Base-by-base conservation (phyloP, 2,113 vertebrate genomes). In the Anoplopoma fimbria region DNA sequence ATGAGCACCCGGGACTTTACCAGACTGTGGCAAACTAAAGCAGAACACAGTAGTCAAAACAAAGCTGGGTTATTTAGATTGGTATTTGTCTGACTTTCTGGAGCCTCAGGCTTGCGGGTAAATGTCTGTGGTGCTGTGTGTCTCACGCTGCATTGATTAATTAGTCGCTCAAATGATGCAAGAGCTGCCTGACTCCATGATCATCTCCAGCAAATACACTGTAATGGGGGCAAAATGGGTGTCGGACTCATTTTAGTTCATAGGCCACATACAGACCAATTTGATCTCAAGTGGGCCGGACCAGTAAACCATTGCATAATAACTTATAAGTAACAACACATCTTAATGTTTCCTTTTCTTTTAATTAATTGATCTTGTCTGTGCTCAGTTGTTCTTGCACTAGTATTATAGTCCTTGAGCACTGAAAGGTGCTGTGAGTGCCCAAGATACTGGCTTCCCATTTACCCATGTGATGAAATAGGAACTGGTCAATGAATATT, bases 31-130 rank as follows among this genome's bases (percentile, higher is more conserved):
- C 64, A 75, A 75, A 69, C 75, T 61, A 83, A 67, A 65, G 79
- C 69, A 62, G 65, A 81, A 38, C 79, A 76, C 55, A 69, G 77
- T 47, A 75, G 88, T 89, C 83, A 83, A 85, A 87, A 85, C 87
- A 87, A 81, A 69, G 58, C 76, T 49, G 58, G 33, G 57, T 82
- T 87, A 87, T 91, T 88, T 88, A 87, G 79, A 69, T 86, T 77
- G 60, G 57, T 89, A 61, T 88, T 89, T 84, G 45, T 79, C 63
- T 74, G 85, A 73, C 74, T 82, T 79, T 87, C 47, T 81, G 47
- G 47, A 69, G 55, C 71, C 82, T 63, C 67, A 9, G 60, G 70
- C 76, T 63, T 69, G 47, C 0, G 63, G 77, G 49, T 31, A 69
- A 74, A 79, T 79, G 62, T 67, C 31, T 72, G 38, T 74, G 65